Base-by-base conservation (phyloP, 2,797 vertebrate genomes). In the Catharus ustulatus region DNA sequence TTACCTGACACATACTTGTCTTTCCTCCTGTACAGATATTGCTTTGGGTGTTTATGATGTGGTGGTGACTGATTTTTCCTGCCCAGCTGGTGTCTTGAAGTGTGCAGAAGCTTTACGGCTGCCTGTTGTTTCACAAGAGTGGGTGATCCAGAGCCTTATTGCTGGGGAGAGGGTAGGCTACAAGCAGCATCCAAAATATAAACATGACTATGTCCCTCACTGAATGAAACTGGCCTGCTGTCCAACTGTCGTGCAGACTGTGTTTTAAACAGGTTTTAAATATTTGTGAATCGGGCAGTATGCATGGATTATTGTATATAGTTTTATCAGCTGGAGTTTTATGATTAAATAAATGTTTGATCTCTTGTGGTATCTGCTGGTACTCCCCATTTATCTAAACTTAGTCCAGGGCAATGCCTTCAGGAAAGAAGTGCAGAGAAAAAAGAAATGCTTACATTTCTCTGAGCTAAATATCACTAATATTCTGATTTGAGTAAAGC, bases 141-240 rank as follows among this genome's bases (percentile, higher is more conserved):
- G 99, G 99, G 97, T 99, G 81, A 98, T 99, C 96, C 99, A 99
- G 98, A 99, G 99, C 88, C 96, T 99, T 79, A 98, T 99, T 95
- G 97, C 98, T 52, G 99, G 99, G 62, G 98, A 99, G 90, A 97
- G 97, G 79, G 98, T 98, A 87, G 98, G 96, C 93, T 99, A 98
- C 96, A 97, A 97, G 80, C 96, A 98, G 95, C 98, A 98, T 96
- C 98, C 98, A 61, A 98, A 98, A 97, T 99, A 98, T 22, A 98
- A 96, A 97, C 98, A 98, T 5, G 97, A 99, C 96, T 98, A 96
- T 67, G 94, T 97, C 57, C 96, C 98, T 90, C 95, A 94, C 72
- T 98, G 84, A 98, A 64, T 51, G 87, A 66, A 91, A 77, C 86
- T 38, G 17, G 22, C 89, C 94, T 94, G 93, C 94, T 96, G 90